Evolutionary conservation across 2,797 vertebrate species (phyloP).

Genomic region (Poecilia velifera): DNA sequence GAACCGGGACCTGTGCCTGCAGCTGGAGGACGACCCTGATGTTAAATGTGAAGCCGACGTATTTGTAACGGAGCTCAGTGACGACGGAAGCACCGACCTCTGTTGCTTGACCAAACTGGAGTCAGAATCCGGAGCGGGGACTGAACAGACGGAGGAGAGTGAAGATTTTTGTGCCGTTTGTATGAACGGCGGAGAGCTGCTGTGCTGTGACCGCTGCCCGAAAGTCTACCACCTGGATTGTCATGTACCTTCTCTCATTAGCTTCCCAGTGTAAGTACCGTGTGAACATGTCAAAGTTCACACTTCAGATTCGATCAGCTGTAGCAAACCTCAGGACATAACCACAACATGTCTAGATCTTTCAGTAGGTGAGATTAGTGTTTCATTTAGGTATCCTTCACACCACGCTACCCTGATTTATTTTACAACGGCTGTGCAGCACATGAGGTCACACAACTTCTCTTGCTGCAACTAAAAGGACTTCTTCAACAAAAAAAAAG

Average conservation of each 20-base stretch:
- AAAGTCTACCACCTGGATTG: constrained; percentile 95
- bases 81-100: constrained; percentile 4
- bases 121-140: constrained; percentile 40
- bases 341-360: neutral
- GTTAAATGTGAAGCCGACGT: constrained; percentile 21
- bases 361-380: neutral
- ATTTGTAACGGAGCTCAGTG: constrained; percentile 10
- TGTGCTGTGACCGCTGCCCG: constrained; percentile 95
- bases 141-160: constrained; percentile 86
- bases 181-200: constrained; percentile 92
- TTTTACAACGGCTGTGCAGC: neutral
- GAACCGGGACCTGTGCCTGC: constrained; percentile 34
- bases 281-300: neutral
- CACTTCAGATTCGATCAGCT: neutral
- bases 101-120: constrained; percentile 16
- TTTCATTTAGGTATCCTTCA: too few relatives aligned
- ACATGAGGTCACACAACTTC: neutral
- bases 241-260: constrained; percentile 88
- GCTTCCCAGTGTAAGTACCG: constrained; percentile 88
- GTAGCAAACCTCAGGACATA: neutral
- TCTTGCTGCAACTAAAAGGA: neutral
- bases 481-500: neutral
- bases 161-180: constrained; percentile 98
- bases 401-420: neutral
- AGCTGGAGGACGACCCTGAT: constrained; percentile 43